phyloP scores from a whole-genome alignment of 1,140 invertebrate species.

The Monomorium pharaonis region DNA sequence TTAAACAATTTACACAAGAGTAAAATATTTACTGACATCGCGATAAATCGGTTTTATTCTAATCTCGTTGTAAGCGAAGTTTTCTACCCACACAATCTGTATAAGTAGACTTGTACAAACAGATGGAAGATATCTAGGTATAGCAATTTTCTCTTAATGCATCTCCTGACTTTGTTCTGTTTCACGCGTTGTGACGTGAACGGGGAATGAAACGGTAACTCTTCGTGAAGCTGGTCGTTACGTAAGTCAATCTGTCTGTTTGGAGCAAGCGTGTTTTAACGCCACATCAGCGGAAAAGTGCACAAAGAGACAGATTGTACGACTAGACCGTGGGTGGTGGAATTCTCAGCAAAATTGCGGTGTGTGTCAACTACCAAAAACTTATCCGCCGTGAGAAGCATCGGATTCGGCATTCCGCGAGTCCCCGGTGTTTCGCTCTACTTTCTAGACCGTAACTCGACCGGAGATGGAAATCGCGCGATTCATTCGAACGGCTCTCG shows the following conservation, averaged over 20 bases:
- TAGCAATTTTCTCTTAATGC: constrained; percentile 7
- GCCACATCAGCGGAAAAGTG: background rate
- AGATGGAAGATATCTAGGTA: background rate
- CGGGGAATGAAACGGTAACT: background rate
- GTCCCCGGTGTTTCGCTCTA: background rate
- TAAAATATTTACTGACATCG: background rate
- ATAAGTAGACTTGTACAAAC: constrained; percentile 3
- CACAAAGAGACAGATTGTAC: background rate
- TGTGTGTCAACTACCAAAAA: background rate
- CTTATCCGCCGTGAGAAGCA: background rate
- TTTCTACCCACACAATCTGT: background rate
- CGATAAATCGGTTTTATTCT: background rate
- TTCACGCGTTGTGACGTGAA: background rate
- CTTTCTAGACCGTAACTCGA: background rate
- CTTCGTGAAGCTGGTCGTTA: background rate
- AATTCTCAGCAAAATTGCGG: constrained; percentile 26
- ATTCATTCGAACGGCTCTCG: background rate
- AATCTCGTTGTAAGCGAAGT: no score
- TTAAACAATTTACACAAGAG: background rate
- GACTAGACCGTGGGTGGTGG: background rate
- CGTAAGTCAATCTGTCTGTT: constrained; percentile 5
- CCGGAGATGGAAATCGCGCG: constrained; percentile 10
- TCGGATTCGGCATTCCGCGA: background rate
- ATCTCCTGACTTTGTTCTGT: background rate
- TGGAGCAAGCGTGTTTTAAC: background rate